Base-by-base conservation (phyloP, 2,888 invertebrate species). In the Lamproptera curius region DNA sequence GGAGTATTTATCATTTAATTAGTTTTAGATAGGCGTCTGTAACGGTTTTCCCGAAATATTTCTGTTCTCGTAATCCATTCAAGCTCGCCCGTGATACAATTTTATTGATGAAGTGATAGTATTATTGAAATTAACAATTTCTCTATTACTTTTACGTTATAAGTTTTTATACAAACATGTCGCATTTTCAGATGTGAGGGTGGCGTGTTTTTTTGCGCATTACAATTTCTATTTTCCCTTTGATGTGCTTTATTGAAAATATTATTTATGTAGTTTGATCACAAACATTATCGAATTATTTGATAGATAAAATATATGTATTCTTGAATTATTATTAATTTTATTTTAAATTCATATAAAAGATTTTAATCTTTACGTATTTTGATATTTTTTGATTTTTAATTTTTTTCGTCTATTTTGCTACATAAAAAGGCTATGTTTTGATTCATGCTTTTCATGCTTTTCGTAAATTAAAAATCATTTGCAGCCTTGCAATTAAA, bases 1-100 rank as follows among this genome's bases (percentile, higher is more conserved):
- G 80, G 70, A 77, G 73, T 86, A 86, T 86, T 86, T 86, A 86
- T 86, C 85, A 76, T 77, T 74, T 79, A 78, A 74, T 64, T 71
- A 71, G 70, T 51, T 63, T 5, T 84, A 84, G 80, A 78, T 84
- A 83, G 82, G 76, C 62, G 69, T 72, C 77, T 73, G 66, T 78
- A 76, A 74, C 63, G 57, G 58, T 59, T 68, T 74, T 73, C 62
- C 67, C 80, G 79, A 75, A 63, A 11, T 62, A 65, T 53, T 65
- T 68, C 69, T 67, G 70, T 74, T 78, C 70, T 70, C 71, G 74
- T 76, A 70, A 78, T 69, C 65, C 70, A 54, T 65, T 59, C 53
- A 63, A 69, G 16, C 34, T 20, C 11, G 33, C 23, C 37, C 38
- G 16, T 38, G 42, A 42, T 34, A 48, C 63, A 67, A 61, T 57